Conservation (phyloP, 2,797 vertebrate species). For the Ctenopoma multispine region DNA sequence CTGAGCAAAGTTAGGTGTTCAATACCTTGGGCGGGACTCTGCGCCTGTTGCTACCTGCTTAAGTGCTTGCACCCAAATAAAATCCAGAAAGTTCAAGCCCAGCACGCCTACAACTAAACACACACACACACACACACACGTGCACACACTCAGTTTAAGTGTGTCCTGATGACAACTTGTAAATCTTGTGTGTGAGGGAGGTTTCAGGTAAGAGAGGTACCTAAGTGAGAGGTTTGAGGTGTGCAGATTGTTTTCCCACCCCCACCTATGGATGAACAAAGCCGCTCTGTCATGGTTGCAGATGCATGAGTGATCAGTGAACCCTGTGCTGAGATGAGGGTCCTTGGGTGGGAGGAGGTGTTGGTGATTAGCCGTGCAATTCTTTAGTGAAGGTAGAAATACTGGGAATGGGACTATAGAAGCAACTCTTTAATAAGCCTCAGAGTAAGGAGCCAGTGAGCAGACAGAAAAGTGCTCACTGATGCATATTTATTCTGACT, state of each 20-base stretch:
- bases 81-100: slow-evolving; percentile 63
- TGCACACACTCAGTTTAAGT: slow-evolving; percentile 2
- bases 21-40: slow-evolving; percentile 72
- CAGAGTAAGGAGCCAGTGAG: not conserved
- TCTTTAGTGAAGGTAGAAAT: slow-evolving; percentile 25
- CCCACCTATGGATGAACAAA: slow-evolving; percentile 78
- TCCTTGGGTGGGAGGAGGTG: slow-evolving; percentile 43
- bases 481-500: slow-evolving; percentile 35
- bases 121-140: not conserved
- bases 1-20: slow-evolving; percentile 70
- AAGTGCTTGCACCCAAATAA: slow-evolving; percentile 73
- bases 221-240: slow-evolving; percentile 51
- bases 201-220: slow-evolving; percentile 33
- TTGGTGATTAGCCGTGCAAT: slow-evolving; percentile 25
- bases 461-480: slow-evolving; percentile 24
- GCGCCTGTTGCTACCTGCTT: slow-evolving; percentile 83
- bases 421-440: slow-evolving; percentile 15
- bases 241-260: slow-evolving; percentile 49
- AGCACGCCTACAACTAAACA: slow-evolving; percentile 36
- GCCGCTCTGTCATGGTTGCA: slow-evolving; percentile 53
- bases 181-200: slow-evolving; percentile 14
- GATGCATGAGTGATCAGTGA: slow-evolving; percentile 66
- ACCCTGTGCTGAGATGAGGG: slow-evolving; percentile 45
- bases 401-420: slow-evolving; percentile 18
- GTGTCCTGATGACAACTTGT: slow-evolving; percentile 25